Conservation (phyloP, 2,797 vertebrate genomes). For the Hippoglossus hippoglossus region DNA sequence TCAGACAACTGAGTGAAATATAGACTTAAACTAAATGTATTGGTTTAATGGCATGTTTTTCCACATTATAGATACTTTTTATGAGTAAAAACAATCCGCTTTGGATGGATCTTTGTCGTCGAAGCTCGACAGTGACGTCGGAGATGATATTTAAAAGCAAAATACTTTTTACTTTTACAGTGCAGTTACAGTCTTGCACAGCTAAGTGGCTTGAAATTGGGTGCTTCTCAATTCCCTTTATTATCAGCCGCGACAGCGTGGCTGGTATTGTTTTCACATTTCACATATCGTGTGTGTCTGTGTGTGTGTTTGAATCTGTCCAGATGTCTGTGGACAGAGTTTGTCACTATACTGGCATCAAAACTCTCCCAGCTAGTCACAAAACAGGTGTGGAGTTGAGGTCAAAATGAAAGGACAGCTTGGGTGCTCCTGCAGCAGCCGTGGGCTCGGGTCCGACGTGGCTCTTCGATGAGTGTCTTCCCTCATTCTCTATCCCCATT, state of each 20-base stretch:
- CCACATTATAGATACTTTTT: neutral
- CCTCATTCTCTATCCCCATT: too few species aligned
- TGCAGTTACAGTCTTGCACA: neutral
- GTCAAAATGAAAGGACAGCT: neutral
- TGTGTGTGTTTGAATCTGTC: neutral
- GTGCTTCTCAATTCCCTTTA: neutral
- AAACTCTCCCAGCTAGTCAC: neutral
- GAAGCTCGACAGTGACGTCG: neutral
- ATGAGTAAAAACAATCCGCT: neutral
- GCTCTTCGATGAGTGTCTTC: too few species aligned
- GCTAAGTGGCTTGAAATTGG: neutral
- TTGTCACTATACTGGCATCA: too few species aligned
- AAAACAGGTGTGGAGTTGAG: neutral
- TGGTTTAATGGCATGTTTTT: too few species aligned
- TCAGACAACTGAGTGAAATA: neutral
- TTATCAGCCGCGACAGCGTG: neutral
- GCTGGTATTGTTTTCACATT: constrained; percentile 8
- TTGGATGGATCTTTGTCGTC: neutral
- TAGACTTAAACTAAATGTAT: neutral
- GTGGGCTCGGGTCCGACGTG: too few species aligned
- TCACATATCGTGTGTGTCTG: neutral
- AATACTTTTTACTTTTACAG: neutral
- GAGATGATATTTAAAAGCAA: neutral
- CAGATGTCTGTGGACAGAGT: neutral
- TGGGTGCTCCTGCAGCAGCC: too few species aligned